Conservation (phyloP, 1,140 invertebrate species). For the Zaprionus tsacasi region DNA sequence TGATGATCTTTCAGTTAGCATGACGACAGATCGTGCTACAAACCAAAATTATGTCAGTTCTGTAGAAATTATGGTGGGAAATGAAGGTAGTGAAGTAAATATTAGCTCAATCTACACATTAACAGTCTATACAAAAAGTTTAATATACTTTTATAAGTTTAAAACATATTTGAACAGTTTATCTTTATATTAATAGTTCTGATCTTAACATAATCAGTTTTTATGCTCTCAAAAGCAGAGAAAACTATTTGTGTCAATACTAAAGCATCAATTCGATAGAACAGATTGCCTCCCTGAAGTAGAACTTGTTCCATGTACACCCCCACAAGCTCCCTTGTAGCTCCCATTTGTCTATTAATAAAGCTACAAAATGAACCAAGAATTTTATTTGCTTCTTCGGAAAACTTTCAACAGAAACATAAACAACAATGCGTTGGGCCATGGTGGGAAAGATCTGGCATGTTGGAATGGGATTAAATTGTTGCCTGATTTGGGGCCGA, state of each 20-base stretch:
- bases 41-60: conserved; percentile 8
- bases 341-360: conserved; percentile 71
- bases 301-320: conserved; percentile 10
- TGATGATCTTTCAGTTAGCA: conserved; percentile 66
- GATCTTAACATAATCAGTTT: not conserved
- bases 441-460: conserved; percentile 5
- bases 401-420: conserved; percentile 70
- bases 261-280: conserved; percentile 11
- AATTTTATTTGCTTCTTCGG: conserved; percentile 42
- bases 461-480: conserved; percentile 48
- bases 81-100: not conserved
- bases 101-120: not conserved
- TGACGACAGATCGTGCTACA: conserved; percentile 54
- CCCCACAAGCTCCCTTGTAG: conserved; percentile 10
- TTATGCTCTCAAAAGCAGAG: not conserved
- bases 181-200: too few relatives aligned
- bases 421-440: conserved; percentile 64
- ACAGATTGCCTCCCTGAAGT: conserved; percentile 36
- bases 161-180: not conserved
- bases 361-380: conserved; percentile 37
- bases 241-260: not conserved
- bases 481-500: conserved; percentile 57
- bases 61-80: not conserved
- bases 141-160: too few relatives aligned
- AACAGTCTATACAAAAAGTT: not conserved